Percentiles rank a stretch among this genome's conserved stretches.
phyloP scores from a whole-genome alignment of 2,797 vertebrate genomes.

The Dicrostonyx torquatus region DNA sequence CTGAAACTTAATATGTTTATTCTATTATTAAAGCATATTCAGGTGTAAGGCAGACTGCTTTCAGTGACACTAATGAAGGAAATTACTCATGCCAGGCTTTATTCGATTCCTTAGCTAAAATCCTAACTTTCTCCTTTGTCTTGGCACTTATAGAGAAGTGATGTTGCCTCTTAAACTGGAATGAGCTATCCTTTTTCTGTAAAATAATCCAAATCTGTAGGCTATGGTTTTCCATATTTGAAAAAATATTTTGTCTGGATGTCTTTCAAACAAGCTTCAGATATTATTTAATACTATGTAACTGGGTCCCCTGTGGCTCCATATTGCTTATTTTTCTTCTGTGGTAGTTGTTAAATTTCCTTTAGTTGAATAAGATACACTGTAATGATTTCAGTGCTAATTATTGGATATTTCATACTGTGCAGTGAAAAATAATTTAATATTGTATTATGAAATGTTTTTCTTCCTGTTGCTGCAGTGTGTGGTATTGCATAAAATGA shows the following conservation, averaged over 20 bases:
- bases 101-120: slow-evolving; percentile 85
- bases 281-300: slow-evolving; percentile 87
- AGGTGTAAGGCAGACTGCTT: slow-evolving; percentile 83
- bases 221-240: slow-evolving; percentile 82
- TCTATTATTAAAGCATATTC: slow-evolving; percentile 83
- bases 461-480: slow-evolving; percentile 87
- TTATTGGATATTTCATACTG: slow-evolving; percentile 90
- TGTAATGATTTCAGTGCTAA: slow-evolving; percentile 89
- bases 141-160: slow-evolving; percentile 86
- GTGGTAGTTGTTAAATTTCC: slow-evolving; percentile 88
- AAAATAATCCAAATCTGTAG: slow-evolving; percentile 83
- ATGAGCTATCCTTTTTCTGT: slow-evolving; percentile 85
- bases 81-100: slow-evolving; percentile 85
- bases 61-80: slow-evolving; percentile 82
- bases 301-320: slow-evolving; percentile 84
- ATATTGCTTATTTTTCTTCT: slow-evolving; percentile 88
- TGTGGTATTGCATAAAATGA: slow-evolving; percentile 89
- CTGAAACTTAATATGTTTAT: slow-evolving; percentile 81
- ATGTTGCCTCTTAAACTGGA: slow-evolving; percentile 84
- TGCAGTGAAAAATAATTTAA: slow-evolving; percentile 87
- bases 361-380: slow-evolving; percentile 88
- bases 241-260: slow-evolving; percentile 87
- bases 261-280: slow-evolving; percentile 86
- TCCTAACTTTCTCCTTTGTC: slow-evolving; percentile 84
- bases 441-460: slow-evolving; percentile 90